A percentile compares a stretch with the other conserved stretches of the same genome.
Evolutionary conservation across 2,113 vertebrate genomes (phyloP).

Genomic region (Channa maculata): DNA sequence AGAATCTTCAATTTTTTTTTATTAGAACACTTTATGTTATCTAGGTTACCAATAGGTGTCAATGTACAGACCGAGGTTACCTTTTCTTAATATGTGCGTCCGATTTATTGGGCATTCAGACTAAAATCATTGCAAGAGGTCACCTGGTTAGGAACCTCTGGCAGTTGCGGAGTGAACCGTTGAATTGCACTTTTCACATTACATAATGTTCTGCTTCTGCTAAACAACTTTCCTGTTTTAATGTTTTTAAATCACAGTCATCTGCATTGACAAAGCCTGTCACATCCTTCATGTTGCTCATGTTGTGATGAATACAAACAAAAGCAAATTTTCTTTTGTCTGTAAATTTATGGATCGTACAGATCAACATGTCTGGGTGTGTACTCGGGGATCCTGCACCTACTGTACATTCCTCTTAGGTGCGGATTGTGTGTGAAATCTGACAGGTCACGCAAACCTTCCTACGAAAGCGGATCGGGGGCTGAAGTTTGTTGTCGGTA

Average conservation of each 20-base stretch:
- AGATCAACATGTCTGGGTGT: slow-evolving; percentile 59
- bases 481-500: slow-evolving; percentile 19
- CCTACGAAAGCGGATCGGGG: slow-evolving; percentile 5
- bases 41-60: neutral
- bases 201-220: too few species aligned
- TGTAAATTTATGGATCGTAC: slow-evolving; percentile 33
- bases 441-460: slow-evolving; percentile 57
- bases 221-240: too few species aligned
- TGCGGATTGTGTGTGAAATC: slow-evolving; percentile 53
- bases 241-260: too few species aligned
- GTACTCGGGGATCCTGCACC: slow-evolving; percentile 48
- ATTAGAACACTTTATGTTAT: neutral
- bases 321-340: slow-evolving; percentile 43
- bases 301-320: slow-evolving; percentile 37
- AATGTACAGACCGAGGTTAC: too few species aligned
- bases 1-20: neutral
- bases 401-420: slow-evolving; percentile 61
- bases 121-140: too few species aligned
- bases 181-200: too few species aligned
- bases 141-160: too few species aligned
- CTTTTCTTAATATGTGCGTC: too few species aligned
- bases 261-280: neutral
- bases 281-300: slow-evolving; percentile 22
- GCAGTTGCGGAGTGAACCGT: too few species aligned
- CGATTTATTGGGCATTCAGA: too few species aligned